These are phyloP conservation scores for Panurus biarmicus DNA, from an alignment of 2,113 vertebrate species.

Conservation along the genomic window DNA sequence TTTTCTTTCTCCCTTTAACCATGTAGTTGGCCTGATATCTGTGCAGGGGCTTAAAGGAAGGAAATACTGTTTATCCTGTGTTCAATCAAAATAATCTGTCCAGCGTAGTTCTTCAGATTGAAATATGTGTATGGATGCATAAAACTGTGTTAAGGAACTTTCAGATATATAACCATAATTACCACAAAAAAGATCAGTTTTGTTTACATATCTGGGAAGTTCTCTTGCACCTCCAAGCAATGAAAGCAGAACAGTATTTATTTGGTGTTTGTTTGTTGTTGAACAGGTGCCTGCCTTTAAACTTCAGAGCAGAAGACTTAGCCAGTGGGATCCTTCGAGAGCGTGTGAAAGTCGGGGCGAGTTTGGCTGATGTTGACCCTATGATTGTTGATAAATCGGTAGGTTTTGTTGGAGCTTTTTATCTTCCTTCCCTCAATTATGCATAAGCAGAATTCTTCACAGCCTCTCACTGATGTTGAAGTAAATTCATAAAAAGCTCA, in stretches of 20 bases:
- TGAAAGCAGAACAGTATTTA: not conserved
- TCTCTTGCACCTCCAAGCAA: not conserved
- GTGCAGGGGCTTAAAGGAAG: not conserved
- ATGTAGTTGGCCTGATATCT: not conserved
- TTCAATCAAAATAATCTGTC: not conserved
- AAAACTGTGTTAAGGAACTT: not conserved
- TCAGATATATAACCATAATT: not conserved
- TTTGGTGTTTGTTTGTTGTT: not conserved
- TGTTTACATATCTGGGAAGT: not conserved
- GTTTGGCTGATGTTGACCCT: conserved; percentile 95
- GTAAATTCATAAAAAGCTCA: not conserved
- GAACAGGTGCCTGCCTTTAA: conserved; percentile 92
- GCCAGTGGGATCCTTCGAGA: conserved; percentile 91
- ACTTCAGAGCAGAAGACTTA: conserved; percentile 90
- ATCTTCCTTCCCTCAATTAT: not conserved
- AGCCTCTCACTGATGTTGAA: not conserved
- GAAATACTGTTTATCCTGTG: not conserved
- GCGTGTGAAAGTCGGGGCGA: conserved; percentile 91
- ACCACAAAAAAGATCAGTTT: not conserved
- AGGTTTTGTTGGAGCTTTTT: conserved; percentile 34
- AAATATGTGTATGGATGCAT: not conserved
- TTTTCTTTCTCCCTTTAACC: not conserved
- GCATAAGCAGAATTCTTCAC: not conserved
- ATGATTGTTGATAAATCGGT: conserved; percentile 96
- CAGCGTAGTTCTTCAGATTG: not conserved